Evolutionary conservation across 2,113 vertebrate genomes (phyloP).

Genomic region (Prionailurus bengalensis): DNA sequence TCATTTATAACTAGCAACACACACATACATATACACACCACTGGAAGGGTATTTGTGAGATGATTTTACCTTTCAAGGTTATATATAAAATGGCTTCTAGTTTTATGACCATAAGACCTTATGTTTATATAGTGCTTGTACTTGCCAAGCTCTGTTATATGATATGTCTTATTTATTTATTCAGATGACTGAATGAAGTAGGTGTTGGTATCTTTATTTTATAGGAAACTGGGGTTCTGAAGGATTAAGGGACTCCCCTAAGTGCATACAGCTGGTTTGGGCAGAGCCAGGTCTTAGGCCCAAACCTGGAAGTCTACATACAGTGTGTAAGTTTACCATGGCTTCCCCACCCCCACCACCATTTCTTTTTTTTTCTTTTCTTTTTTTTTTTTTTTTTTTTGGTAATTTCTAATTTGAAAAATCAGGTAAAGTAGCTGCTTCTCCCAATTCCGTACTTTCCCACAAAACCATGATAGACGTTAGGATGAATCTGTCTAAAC

Average conservation of each 20-base stretch:
- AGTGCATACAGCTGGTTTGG: too few species aligned
- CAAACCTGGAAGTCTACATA: background rate
- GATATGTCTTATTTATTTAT: background rate
- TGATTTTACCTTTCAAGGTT: background rate
- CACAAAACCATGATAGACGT: background rate
- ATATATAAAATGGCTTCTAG: background rate
- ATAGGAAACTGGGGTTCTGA: background rate
- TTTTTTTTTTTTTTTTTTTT: too few species aligned
- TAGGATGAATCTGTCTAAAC: background rate
- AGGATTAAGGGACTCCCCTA: background rate
- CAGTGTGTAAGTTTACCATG: background rate
- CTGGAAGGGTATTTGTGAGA: background rate
- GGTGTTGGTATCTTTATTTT: background rate
- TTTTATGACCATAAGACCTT: background rate
- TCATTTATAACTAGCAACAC: background rate
- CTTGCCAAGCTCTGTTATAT: background rate
- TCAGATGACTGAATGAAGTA: background rate
- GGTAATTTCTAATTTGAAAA: conserved; percentile 19
- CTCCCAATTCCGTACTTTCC: background rate
- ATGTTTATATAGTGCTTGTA: background rate
- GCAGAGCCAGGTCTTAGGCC: background rate
- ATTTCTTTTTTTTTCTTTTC: background rate
- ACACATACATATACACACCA: background rate
- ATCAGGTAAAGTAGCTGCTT: background rate
- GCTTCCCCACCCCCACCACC: background rate